A percentile compares a stretch with the other conserved stretches of the same genome.
Conservation (phyloP, 2,113 vertebrate species). For the Apaloderma vittatum region DNA sequence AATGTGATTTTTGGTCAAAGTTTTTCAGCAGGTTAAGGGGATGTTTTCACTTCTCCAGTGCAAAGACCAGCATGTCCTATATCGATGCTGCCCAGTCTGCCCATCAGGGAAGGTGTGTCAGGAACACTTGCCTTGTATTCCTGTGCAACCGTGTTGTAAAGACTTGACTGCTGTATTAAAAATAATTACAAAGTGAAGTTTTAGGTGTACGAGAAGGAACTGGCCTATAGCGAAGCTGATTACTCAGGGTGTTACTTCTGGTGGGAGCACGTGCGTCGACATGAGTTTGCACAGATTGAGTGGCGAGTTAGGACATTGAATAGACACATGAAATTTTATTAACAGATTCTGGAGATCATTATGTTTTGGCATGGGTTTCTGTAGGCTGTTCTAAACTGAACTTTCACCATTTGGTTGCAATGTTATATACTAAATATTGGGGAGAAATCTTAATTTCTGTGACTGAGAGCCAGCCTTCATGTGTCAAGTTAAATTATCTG, state of each 20-base stretch:
- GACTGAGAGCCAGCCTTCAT: neutral
- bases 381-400: neutral
- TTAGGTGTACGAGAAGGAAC: neutral
- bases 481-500: neutral
- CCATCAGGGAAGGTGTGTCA: neutral
- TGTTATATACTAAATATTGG: neutral
- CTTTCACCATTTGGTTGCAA: neutral
- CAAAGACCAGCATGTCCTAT: neutral
- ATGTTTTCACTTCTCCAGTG: neutral
- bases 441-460: neutral
- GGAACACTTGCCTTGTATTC: rapidly evolving
- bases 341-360: neutral
- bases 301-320: neutral
- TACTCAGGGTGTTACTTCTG: neutral
- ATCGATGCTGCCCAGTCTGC: neutral
- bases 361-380: neutral
- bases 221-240: neutral
- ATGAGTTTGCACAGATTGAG: neutral
- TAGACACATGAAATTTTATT: neutral
- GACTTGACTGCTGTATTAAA: neutral
- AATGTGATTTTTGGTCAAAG: neutral
- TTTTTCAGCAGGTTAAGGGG: neutral
- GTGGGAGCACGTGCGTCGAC: rapidly evolving
- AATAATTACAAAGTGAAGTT: neutral
- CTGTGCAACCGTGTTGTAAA: neutral